Evolutionary conservation across 2,113 vertebrate species (phyloP).

Genomic region (Phrynosoma blainvillii): DNA sequence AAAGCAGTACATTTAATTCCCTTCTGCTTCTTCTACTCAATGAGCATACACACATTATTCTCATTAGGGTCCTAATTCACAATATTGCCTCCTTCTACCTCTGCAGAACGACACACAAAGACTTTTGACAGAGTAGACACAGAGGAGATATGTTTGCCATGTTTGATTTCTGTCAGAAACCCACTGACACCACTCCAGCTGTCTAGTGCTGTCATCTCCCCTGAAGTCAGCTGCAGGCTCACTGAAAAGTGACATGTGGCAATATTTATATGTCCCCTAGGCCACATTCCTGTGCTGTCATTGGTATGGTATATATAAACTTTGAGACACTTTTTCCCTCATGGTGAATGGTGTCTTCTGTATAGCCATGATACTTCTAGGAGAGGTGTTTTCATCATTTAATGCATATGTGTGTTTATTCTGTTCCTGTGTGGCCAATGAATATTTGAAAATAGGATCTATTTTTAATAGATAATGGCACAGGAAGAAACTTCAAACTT

Average conservation of each 20-base stretch:
- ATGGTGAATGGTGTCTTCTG: constrained; percentile 11
- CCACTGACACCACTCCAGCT: constrained; percentile 41
- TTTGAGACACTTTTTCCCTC: constrained; percentile 11
- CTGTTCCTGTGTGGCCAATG: background rate
- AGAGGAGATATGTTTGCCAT: constrained; percentile 41
- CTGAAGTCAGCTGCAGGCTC: constrained; percentile 37
- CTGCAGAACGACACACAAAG: constrained; percentile 8
- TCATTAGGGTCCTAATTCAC: constrained; percentile 9
- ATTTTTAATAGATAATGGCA: constrained; percentile 10
- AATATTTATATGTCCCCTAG: constrained; percentile 57
- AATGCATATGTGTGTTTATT: constrained; percentile 21
- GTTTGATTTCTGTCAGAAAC: constrained; percentile 65
- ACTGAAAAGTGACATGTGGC: constrained; percentile 46
- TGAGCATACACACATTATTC: background rate
- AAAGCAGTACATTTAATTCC: background rate
- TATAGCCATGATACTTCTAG: background rate
- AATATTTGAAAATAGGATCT: constrained; percentile 26
- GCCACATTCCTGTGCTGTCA: constrained; percentile 26
- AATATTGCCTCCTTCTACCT: constrained; percentile 8
- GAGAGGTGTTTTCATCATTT: constrained; percentile 37
- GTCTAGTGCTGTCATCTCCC: constrained; percentile 47
- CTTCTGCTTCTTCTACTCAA: background rate
- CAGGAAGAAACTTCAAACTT: background rate
- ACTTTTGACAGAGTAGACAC: constrained; percentile 37
- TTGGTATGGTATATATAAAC: constrained; percentile 29